A percentile compares a stretch with the other conserved stretches of the same genome.
phyloP scores from a whole-genome alignment of 2,888 invertebrate genomes.

The Neoaliturus tenellus region DNA sequence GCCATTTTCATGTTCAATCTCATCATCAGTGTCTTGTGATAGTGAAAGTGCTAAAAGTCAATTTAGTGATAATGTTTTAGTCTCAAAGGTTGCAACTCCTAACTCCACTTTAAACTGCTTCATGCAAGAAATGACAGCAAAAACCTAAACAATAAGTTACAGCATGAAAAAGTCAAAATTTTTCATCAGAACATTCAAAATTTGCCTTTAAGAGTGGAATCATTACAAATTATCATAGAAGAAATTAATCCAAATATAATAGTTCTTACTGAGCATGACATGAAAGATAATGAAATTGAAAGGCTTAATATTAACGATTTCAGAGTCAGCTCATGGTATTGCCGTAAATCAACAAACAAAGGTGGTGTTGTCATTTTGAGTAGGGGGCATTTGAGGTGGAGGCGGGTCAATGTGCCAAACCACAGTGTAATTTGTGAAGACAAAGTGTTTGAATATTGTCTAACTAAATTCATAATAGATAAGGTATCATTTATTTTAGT shows the following conservation, averaged over 20 bases:
- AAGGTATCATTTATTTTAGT: background rate
- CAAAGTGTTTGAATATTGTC: background rate
- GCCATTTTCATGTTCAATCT: background rate
- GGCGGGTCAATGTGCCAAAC: background rate
- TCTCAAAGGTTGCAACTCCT: background rate
- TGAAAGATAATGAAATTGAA: background rate
- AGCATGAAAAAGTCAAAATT: background rate
- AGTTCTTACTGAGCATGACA: background rate
- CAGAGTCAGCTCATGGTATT: background rate
- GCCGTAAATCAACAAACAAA: background rate
- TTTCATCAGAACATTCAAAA: background rate
- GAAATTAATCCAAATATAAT: background rate
- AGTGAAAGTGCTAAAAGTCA: background rate
- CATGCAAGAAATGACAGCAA: background rate
- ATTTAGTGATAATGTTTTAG: background rate
- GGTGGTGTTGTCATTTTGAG: background rate
- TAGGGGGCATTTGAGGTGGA: background rate
- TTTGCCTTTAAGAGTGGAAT: background rate
- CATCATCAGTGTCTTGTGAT: background rate
- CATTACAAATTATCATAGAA: background rate
- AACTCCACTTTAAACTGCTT: background rate
- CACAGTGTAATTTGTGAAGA: background rate
- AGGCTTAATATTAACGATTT: background rate
- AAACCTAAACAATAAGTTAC: background rate
- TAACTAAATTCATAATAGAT: background rate